Evolutionary conservation across 2,888 invertebrate genomes (phyloP), one percentile per base, ranked within the genome.

Genomic region (Athalia cordata): DNA sequence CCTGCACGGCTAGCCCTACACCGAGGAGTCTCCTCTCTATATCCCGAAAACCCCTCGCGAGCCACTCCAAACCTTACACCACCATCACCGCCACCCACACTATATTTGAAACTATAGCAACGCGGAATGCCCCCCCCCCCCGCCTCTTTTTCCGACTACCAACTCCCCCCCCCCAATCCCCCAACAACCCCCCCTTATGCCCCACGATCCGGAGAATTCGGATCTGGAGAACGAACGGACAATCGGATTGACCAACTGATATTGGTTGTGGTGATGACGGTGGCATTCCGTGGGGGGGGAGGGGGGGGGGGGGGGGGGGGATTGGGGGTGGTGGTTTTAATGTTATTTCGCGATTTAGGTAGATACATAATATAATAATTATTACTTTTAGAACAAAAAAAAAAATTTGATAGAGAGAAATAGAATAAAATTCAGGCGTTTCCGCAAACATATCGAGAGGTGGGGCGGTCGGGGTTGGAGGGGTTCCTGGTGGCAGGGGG

Each of bases 61-160:
- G 52, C 72, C 72, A 72, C 75, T 75, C 75, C 62, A 75, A 62
- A 62, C 75, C 64, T 75, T 72, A 72, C 72, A 72, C 59, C 45
- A n/a, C 59, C 8, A 61, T 29, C 50, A 64, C 75, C 6, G 50
- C 29, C 11, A 52, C 13, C 52, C 59, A 59, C 52, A 43, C 49
- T 13, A 47, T 61, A 62, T 75, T 75, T 64, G 75, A 75, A 62
- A 75, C 75, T 75, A 75, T 75, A 64, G 75, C 75, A 75, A 75
- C 72, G 72, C 72, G 72, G 47, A 72, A 72, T 59, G 72, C 64
- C 4, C 45, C 29, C 11, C 8, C 45, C 64, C 45, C 43, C 64
- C 72, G 45, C 59, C 15, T 5, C 68, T 29, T 50, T 43, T 15
- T 11, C 43, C 43, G 5, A 29, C 29, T 15, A n/a, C n/a, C n/a